phyloP scores from a whole-genome alignment of 2,888 invertebrate genomes.

The Himalopsyche kuldschensis region DNA sequence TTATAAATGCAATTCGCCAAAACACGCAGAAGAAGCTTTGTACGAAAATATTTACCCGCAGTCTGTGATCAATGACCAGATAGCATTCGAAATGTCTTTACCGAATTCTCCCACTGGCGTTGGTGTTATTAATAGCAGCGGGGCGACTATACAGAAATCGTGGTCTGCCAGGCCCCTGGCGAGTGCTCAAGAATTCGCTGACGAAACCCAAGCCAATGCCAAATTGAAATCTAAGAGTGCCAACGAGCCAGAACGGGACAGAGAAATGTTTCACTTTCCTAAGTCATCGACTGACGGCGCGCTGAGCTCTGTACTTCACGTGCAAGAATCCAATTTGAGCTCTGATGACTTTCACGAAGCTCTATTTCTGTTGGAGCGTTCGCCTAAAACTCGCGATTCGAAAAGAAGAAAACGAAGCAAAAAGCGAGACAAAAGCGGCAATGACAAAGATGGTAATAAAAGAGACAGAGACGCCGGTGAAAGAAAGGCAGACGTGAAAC shows the following conservation, averaged over 20 bases:
- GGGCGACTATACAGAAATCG: slow-evolving; percentile 30
- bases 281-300: slow-evolving; percentile 62
- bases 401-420: slow-evolving; percentile 54
- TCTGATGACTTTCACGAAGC: slow-evolving; percentile 63
- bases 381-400: slow-evolving; percentile 55
- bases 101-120: slow-evolving; percentile 32
- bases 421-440: slow-evolving; percentile 48
- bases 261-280: slow-evolving; percentile 58
- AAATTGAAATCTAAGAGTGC: slow-evolving; percentile 50
- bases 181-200: slow-evolving; percentile 28
- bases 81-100: slow-evolving; percentile 36
- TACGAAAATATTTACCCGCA: slow-evolving; percentile 37
- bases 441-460: slow-evolving; percentile 44
- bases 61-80: slow-evolving; percentile 17
- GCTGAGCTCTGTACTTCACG: slow-evolving; percentile 60
- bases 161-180: slow-evolving; percentile 35
- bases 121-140: background rate
- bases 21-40: slow-evolving; percentile 31
- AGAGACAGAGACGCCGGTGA: slow-evolving; percentile 37
- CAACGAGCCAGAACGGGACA: slow-evolving; percentile 56
- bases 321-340: slow-evolving; percentile 60
- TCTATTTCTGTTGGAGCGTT: slow-evolving; percentile 57
- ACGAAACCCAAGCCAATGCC: slow-evolving; percentile 15
- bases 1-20: slow-evolving; percentile 7
- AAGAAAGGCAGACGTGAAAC: slow-evolving; percentile 15